Base-by-base conservation (phyloP, 2,113 vertebrate genomes). In the Mobula birostris region DNA sequence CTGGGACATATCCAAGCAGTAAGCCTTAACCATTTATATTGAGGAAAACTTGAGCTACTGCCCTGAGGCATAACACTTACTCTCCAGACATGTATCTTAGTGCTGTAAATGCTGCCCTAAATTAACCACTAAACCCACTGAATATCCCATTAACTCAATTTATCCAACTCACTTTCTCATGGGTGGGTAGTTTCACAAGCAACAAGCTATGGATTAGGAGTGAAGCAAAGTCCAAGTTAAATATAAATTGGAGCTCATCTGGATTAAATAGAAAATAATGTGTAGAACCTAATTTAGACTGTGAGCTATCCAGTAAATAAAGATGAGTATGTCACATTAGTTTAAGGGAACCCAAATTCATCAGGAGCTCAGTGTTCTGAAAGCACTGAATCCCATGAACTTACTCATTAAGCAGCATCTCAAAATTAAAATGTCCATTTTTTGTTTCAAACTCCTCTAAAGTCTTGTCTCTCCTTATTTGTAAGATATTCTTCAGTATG, bases 111-210 rank as follows among this genome's bases (percentile, higher is more conserved):
- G 29, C 70, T 74, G 91, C 12, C 36, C 21, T 76, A 74, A 93
- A 93, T 76, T 74, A 93, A 48, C 32, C 68, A 48, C 48, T 93
- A 93, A 48, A 9, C 4, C 27, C 68, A 48, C 21, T 74, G 66
- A 48, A 72, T 93, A 72, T 92, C 66, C 11, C 66, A 70, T 92
- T 72, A 92, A 24, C 88, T 92, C 21, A 7, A 27, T 36, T 92
- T 72, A 92, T 72, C 63, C 66, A 40, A 66, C 32, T 92, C 17
- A 70, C 27, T 70, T 92, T 92, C 70, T 93, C 72, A 19, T 93
- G 36, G 36, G 36, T 72, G 36, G 32, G 5, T 4, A 48, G 70
- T 5, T 76, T 74, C 9, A 74, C 68, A 93, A 72, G 21, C 29
- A 32, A 4, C 8, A 56, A 36, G 6, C 0, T 91, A 7, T 74